Conservation (phyloP, 2,113 vertebrate species). For the Stictonetta naevosa region DNA sequence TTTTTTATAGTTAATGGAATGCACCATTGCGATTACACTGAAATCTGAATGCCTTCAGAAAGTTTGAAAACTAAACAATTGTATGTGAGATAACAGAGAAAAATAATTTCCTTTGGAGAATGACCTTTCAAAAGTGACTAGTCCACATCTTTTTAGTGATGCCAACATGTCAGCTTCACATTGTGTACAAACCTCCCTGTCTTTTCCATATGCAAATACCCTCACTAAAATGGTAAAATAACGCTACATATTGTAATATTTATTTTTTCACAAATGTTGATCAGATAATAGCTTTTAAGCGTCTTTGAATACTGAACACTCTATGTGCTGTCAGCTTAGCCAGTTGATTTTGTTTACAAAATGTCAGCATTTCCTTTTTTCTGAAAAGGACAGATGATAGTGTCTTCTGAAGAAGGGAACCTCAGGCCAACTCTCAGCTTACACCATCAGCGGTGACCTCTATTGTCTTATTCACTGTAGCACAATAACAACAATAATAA, state of each 20-base stretch:
- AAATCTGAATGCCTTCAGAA: conserved; percentile 66
- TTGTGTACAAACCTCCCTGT: conserved; percentile 56
- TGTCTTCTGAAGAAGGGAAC: not conserved
- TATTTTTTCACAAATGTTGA: conserved; percentile 57
- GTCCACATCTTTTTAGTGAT: conserved; percentile 53
- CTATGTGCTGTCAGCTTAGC: conserved; percentile 16
- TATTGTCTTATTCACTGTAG: not conserved
- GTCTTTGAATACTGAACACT: conserved; percentile 20
- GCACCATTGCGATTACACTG: conserved; percentile 47
- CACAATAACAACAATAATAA: not conserved
- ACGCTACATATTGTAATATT: not conserved
- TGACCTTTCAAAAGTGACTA: conserved; percentile 69
- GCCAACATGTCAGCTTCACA: conserved; percentile 50
- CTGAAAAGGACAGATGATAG: conserved; percentile 47
- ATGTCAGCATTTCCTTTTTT: conserved; percentile 37
- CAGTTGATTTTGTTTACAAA: conserved; percentile 58
- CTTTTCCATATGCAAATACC: conserved; percentile 53
- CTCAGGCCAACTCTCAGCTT: not conserved
- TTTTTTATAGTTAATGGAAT: conserved; percentile 64
- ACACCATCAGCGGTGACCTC: not conserved
- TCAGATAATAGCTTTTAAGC: conserved; percentile 54
- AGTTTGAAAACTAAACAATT: conserved; percentile 71
- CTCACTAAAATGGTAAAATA: conserved; percentile 1
- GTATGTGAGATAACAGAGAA: conserved; percentile 53
- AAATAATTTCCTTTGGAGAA: conserved; percentile 66